Base-by-base conservation (phyloP, 2,113 vertebrate species). In the Perca schrenkii region DNA sequence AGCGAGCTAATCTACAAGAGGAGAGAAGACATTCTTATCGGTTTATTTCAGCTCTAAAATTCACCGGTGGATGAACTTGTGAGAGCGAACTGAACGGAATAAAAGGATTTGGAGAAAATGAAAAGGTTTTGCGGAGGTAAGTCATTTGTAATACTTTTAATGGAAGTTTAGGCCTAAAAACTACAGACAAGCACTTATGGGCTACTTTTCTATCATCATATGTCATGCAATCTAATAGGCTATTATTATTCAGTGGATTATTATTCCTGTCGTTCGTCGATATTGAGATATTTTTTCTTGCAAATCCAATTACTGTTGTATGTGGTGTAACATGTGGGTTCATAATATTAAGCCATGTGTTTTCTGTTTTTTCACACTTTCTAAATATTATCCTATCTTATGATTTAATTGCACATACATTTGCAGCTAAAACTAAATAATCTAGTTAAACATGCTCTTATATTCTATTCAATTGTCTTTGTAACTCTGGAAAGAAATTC, bases 71-170 rank as follows among this genome's bases (percentile, higher is more conserved):
- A 88, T 77, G 63, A 82, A 80, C 43, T 53, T 78, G 63, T 78
- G 84, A 79, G 58, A 69, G 69, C 60, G 77, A 74, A 53, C 71
- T 68, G 49, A 68, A 64, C 40, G 47, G 85, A 80, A 89, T 87
- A 81, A 87, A 66, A 72, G 83, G 77, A 84, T 69, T 77, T 80
- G 74, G 79, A 25, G 70, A 93, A 89, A 83, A 91, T 91, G 88
- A 90, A 80, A 82, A 80, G 50, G 66, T 76, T 83, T 58, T 63
- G 25, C 36, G 63, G 70, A 90, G 94, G 94, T 94, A 81, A 92
- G 94, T 6, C 11, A 47, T 19, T 67, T 52, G 19, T 68, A 71
- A 71, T n/a, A 50, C 14, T 25, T 77, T 62, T 75, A 21, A 66
- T 53, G 15, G 12, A 46, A 12, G 14, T 21, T 71, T 69, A 43